Percentiles rank a stretch among this genome's conserved stretches.
phyloP scores from a whole-genome alignment of 2,888 invertebrate species.

The Mesopsocus fuscifrons region DNA sequence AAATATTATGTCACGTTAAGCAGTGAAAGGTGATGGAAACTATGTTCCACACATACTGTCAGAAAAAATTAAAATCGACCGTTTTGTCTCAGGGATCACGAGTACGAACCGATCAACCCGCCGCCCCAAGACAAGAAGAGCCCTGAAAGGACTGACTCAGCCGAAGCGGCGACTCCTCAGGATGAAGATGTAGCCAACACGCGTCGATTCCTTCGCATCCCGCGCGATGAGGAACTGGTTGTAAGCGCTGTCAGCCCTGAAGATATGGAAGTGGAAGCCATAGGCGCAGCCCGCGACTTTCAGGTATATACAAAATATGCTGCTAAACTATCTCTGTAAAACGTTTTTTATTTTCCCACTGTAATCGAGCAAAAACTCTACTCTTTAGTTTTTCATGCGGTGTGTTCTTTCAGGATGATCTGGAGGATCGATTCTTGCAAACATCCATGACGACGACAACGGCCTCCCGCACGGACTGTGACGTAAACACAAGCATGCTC shows the following conservation, averaged over 20 bases:
- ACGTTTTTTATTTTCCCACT: too few relatives aligned
- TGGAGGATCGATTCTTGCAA: conserved; percentile 16
- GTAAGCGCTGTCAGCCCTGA: conserved; percentile 16
- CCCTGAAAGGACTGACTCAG: conserved; percentile 11
- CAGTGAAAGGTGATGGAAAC: too few relatives aligned
- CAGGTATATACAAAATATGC: too few relatives aligned
- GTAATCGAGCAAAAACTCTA: too few relatives aligned
- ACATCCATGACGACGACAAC: conserved; percentile 30
- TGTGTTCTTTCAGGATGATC: not conserved
- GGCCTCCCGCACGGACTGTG: conserved; percentile 40
- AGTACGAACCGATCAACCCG: conserved; percentile 76
- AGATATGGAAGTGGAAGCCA: conserved; percentile 2
- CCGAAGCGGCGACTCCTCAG: conserved; percentile 12
- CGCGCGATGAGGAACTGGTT: conserved; percentile 17
- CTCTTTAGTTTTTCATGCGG: too few relatives aligned
- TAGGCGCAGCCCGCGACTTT: not conserved
- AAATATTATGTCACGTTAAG: too few relatives aligned
- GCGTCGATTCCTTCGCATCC: conserved; percentile 18
- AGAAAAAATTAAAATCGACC: not conserved
- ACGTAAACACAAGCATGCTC: conserved; percentile 40
- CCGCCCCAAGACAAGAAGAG: conserved; percentile 27
- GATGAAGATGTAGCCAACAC: conserved; percentile 13
- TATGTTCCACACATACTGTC: too few relatives aligned
- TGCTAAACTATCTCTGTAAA: too few relatives aligned
- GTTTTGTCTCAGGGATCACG: conserved; percentile 63